Evolutionary conservation across 2,113 vertebrate species (phyloP).

Genomic region (Osmerus eperlanus): DNA sequence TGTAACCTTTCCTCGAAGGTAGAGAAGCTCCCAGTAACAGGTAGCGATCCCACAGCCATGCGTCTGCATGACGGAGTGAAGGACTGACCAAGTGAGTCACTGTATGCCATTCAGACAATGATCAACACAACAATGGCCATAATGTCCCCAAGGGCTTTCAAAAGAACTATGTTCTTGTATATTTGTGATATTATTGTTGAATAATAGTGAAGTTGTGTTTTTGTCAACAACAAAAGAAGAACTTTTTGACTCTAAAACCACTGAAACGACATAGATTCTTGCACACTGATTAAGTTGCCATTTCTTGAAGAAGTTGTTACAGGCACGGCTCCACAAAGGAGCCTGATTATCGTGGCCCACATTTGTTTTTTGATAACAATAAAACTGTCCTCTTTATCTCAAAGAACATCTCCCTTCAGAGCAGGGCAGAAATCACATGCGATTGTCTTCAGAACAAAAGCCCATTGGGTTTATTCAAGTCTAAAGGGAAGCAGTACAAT

Average conservation of each 20-base stretch:
- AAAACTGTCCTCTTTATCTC: neutral
- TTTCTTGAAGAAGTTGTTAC: neutral
- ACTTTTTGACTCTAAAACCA: neutral
- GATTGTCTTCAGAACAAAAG: conserved; percentile 18
- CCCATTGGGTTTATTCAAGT: neutral
- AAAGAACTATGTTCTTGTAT: too few relatives aligned
- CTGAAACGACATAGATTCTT: neutral
- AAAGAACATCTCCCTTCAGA: neutral
- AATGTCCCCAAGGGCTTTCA: too few relatives aligned
- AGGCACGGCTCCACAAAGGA: neutral
- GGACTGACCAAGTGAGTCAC: too few relatives aligned
- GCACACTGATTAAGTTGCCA: neutral
- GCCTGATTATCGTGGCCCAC: neutral
- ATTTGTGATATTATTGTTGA: too few relatives aligned
- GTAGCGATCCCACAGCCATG: too few relatives aligned
- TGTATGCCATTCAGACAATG: too few relatives aligned
- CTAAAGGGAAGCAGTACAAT: conserved; percentile 16
- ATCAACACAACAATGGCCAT: too few relatives aligned
- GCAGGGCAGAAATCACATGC: neutral
- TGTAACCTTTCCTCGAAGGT: neutral
- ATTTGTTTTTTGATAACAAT: neutral
- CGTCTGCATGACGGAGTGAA: too few relatives aligned
- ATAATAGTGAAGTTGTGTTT: too few relatives aligned
- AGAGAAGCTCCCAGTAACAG: neutral
- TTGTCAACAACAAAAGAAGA: too few relatives aligned